phyloP scores from a whole-genome alignment of 2,888 invertebrate species.

The Helobdella robusta region DNA sequence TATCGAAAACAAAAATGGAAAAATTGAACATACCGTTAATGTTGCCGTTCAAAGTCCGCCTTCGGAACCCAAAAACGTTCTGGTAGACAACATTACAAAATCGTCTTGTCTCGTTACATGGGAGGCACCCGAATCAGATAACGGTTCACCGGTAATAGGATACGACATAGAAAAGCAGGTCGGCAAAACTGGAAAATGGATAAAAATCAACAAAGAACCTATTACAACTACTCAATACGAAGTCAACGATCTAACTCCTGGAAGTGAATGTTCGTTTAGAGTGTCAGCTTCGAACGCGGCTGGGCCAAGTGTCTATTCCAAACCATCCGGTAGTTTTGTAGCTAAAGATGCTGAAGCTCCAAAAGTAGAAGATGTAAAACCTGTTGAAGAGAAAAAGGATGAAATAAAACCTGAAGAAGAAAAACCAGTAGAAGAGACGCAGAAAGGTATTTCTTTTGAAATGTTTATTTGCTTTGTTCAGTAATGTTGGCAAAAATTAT shows the following conservation, averaged over 20 bases:
- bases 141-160: constrained; percentile 46
- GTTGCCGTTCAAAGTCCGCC: constrained; percentile 51
- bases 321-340: constrained; percentile 36
- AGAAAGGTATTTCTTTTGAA: no score
- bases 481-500: no score
- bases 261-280: constrained; percentile 44
- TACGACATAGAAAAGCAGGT: constrained; percentile 42
- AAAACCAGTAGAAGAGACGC: not conserved
- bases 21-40: constrained; percentile 33
- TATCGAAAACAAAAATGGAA: constrained; percentile 36
- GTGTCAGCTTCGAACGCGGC: constrained; percentile 46
- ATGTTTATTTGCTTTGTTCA: no score
- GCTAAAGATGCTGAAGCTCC: no score
- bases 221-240: constrained; percentile 49
- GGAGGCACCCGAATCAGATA: constrained; percentile 46
- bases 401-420: constrained; percentile 5
- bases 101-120: constrained; percentile 44
- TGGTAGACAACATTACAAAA: constrained; percentile 42
- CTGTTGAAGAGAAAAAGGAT: constrained; percentile 3
- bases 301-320: constrained; percentile 43
- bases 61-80: constrained; percentile 35
- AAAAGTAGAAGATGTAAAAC: no score
- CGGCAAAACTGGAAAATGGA: constrained; percentile 69
- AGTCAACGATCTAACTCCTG: constrained; percentile 37
- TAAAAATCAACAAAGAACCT: constrained; percentile 78